phyloP scores from a whole-genome alignment of 2,113 vertebrate genomes.

The Thalassoma bifasciatum region DNA sequence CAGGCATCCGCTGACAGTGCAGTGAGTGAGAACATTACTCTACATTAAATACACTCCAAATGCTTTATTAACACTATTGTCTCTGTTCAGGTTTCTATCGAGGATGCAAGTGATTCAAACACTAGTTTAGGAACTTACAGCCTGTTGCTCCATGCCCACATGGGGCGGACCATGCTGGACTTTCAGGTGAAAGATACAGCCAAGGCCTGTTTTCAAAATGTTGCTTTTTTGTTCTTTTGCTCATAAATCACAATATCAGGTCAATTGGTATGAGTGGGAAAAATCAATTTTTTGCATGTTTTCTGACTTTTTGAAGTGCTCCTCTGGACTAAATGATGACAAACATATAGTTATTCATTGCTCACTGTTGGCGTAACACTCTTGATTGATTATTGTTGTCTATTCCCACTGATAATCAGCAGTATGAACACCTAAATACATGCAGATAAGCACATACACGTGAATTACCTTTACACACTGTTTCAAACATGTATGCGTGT shows the following conservation, averaged over 20 bases:
- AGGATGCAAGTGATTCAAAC: slow-evolving; percentile 87
- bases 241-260: slow-evolving; percentile 37
- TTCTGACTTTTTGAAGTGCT: not conserved
- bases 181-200: slow-evolving; percentile 87
- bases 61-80: slow-evolving; percentile 27
- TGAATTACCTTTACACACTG: slow-evolving; percentile 3
- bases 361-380: slow-evolving; percentile 23
- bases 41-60: not conserved
- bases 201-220: not conserved
- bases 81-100: slow-evolving; percentile 83
- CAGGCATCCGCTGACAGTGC: slow-evolving; percentile 86
- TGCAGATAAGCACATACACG: not conserved
- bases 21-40: slow-evolving; percentile 77
- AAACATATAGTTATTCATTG: not conserved
- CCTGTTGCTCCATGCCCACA: slow-evolving; percentile 88
- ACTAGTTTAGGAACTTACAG: slow-evolving; percentile 91
- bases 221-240: slow-evolving; percentile 17
- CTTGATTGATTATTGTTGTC: slow-evolving; percentile 6
- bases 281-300: slow-evolving; percentile 6
- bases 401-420: slow-evolving; percentile 1
- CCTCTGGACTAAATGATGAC: slow-evolving; percentile 6
- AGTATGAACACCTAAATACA: slow-evolving; percentile 23
- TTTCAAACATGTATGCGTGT: slow-evolving; percentile 1
- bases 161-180: slow-evolving; percentile 91
- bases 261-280: slow-evolving; percentile 1